Base-by-base conservation (phyloP, 2,888 invertebrate species). In the Drosophila mayaguana region DNA sequence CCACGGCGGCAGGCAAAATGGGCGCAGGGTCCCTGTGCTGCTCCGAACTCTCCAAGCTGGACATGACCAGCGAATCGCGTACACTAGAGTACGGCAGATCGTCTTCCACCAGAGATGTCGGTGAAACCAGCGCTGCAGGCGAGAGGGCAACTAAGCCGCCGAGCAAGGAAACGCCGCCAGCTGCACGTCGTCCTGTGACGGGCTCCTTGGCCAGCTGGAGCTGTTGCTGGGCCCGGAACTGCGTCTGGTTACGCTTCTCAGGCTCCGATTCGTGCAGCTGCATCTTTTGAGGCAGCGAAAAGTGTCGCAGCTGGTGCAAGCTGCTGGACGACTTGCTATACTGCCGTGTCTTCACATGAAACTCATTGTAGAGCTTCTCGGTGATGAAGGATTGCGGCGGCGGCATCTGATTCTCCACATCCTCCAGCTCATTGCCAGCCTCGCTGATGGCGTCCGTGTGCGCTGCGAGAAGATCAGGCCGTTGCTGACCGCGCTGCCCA, bases 31-130 rank as follows among this genome's bases (percentile, higher is more conserved):
- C 75, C 63, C 61, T 22, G 7, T 36, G 68, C 60, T 74, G 59
- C 9, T 70, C 62, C n/a, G 42, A 65, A 14, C 83, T 85, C 11
- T 87, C 91, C 65, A 91, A 81, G 57, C 85, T 91, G 60, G 89
- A 84, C 16, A 91, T 85, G 32, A 93, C 90, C 8, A 95, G 94
- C 12, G 95, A 95, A 76, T 96, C 96, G 9, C 95, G 95, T 7
- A 96, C 96, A 92, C 95, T 95, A 12, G 95, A 95, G 75, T 96
- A 96, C 3, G 96, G 96, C 36, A 96, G 91, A 90, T 96, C 96
- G 91, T 95, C 96, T 79, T 82, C 94, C 28, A 91, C 91, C 91
- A 91, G 65, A 12, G 83, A 82, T 22, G 75, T 78, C 53, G 89
- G 81, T 16, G 88, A 84, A 2, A 79, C 63, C 11, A 85, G 82